These are phyloP conservation scores for Lucilia sericata DNA, from an alignment of 1,140 invertebrate species.

Conservation along the genomic window DNA sequence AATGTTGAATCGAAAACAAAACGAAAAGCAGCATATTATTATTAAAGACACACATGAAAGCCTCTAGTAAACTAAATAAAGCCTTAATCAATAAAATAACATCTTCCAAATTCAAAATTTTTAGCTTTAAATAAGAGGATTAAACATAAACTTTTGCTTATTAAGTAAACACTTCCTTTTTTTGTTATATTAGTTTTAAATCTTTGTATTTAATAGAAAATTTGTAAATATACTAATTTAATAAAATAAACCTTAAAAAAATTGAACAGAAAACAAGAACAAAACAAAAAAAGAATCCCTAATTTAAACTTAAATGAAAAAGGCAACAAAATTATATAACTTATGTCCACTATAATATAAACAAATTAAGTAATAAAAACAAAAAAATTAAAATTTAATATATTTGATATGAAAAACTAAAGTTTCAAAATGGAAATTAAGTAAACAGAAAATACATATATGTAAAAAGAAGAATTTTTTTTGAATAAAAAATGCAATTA, in stretches of 20 bases:
- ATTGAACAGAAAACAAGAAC: neutral
- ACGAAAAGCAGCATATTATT: too few species aligned
- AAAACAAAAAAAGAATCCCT: neutral
- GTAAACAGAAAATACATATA: neutral
- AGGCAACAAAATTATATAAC: neutral
- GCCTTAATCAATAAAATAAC: too few species aligned
- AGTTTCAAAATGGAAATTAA: neutral
- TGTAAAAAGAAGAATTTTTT: neutral
- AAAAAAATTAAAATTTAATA: neutral
- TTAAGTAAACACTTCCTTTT: too few species aligned
- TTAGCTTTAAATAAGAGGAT: too few species aligned
- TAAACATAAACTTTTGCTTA: too few species aligned
- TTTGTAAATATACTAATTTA: neutral
- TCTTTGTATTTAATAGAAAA: neutral
- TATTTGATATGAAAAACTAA: neutral
- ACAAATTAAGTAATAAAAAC: neutral
- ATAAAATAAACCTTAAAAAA: neutral
- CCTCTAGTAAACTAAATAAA: too few species aligned
- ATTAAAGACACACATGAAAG: too few species aligned
- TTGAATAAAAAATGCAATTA: slow-evolving; percentile 25
- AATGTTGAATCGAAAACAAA: too few species aligned
- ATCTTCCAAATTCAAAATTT: too few species aligned
- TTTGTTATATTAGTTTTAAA: neutral
- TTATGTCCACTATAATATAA: neutral
- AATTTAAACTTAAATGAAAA: neutral